These are phyloP conservation scores for Heliconius melpomene DNA, from an alignment of 1,140 invertebrate species.

Conservation along the genomic window DNA sequence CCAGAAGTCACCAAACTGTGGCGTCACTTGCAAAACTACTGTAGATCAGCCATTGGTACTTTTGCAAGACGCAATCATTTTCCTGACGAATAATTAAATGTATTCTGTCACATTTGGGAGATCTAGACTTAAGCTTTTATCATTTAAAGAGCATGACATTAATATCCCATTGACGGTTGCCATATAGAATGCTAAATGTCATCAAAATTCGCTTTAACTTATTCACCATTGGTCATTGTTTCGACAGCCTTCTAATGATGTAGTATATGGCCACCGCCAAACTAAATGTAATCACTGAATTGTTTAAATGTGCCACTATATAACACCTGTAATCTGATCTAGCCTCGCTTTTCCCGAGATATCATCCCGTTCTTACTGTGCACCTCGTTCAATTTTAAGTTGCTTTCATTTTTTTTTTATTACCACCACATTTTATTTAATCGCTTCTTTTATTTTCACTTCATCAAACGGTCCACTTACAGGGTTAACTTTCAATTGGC, in stretches of 20 bases:
- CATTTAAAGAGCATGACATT: conserved; percentile 77
- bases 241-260: neutral
- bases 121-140: conserved; percentile 76
- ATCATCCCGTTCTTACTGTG: conserved; percentile 79
- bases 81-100: conserved; percentile 61
- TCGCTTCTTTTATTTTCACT: conserved; percentile 80
- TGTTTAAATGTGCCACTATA: conserved; percentile 78
- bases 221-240: neutral
- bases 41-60: conserved; percentile 55
- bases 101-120: conserved; percentile 74
- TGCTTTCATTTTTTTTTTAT: conserved; percentile 76
- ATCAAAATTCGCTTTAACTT: neutral
- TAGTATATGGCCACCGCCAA: conserved; percentile 32
- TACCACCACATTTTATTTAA: conserved; percentile 71
- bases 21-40: conserved; percentile 71
- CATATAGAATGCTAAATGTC: conserved; percentile 27
- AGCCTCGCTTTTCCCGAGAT: conserved; percentile 79
- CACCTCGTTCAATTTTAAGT: conserved; percentile 80
- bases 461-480: conserved; percentile 81
- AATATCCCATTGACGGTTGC: conserved; percentile 67
- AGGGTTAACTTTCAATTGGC: conserved; percentile 81
- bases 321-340: conserved; percentile 77
- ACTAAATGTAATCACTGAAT: conserved; percentile 67
- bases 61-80: conserved; percentile 74
- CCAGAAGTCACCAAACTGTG: conserved; percentile 60